Percentiles rank a stretch among this genome's conserved stretches.
phyloP scores from a whole-genome alignment of 2,888 invertebrate genomes.

The Heliconius hortense region DNA sequence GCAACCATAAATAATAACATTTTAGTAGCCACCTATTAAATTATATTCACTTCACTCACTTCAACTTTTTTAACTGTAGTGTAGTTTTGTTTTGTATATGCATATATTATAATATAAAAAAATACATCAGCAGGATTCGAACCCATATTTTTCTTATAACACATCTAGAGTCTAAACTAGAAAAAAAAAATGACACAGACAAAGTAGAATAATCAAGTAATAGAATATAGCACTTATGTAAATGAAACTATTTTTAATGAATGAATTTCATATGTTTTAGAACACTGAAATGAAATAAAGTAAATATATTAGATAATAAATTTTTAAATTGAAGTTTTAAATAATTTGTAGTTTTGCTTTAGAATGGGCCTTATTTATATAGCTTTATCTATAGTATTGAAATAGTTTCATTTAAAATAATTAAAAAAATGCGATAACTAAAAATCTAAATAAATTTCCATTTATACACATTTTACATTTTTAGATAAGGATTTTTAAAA shows the following conservation, averaged over 20 bases:
- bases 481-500: no score
- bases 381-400: neutral
- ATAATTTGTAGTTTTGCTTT: no score
- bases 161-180: neutral
- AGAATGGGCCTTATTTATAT: no score
- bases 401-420: neutral
- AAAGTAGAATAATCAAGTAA: no score
- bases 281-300: no score
- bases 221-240: no score
- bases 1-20: neutral
- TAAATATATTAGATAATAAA: no score
- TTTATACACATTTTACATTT: neutral
- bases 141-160: neutral
- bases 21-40: neutral
- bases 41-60: neutral
- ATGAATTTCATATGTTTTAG: no score
- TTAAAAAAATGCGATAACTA: neutral
- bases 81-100: neutral
- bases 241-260: no score
- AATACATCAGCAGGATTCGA: neutral
- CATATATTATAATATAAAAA: neutral
- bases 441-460: neutral
- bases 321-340: no score
- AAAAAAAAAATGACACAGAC: neutral
- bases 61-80: neutral